Base-by-base conservation (phyloP, 64 coral and sea anemone genomes). In the Pocillopora damicornis region DNA sequence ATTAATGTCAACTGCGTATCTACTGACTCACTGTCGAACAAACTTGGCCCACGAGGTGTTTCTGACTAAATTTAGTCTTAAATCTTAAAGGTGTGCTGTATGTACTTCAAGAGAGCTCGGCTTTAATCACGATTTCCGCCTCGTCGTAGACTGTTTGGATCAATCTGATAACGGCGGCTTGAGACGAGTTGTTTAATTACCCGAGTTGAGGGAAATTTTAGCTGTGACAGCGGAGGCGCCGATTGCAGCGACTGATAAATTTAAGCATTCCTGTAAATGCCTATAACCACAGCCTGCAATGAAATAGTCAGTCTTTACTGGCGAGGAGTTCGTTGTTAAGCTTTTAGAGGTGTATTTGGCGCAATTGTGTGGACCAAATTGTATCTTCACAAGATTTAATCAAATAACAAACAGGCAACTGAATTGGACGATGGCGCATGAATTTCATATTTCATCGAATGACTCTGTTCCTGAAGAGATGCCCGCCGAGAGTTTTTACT, bases 131-230 rank as follows among this genome's bases (percentile, higher is more conserved):
- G 63, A 84, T 84, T 84, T 84, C 81, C 81, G 37, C 81, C n/a
- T 13, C 38, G 25, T 13, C 23, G 63, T 84, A 84, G 81, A 84
- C 63, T 84, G 81, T 22, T 37, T 56, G 64, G 81, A 84, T 38
- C 63, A 16, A 84, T 84, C 81, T 84, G 81, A 84, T 84, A 84
- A 84, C 81, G 56, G 64, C 65, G 37, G 81, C 57, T 72, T 35
- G 68, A 71, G 81, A 84, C 68, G 81, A 72, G 63, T 72, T 37
- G 38, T 57, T 37, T 84, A 84, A 84, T 84, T 84, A 84, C 35
- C 81, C 66, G 37, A 14, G 81, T 65, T 61, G 63, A 38, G 79
- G 60, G 79, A 82, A 82, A 82, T 82, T 82, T 65, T 82, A 84
- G 63, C 65, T 84, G 12, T 84, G 63, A 67, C 20, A 38, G 63